Percentiles rank a stretch among this genome's conserved stretches.
phyloP scores from a whole-genome alignment of 2,797 vertebrate species.

The Arctocebus calabarensis region DNA sequence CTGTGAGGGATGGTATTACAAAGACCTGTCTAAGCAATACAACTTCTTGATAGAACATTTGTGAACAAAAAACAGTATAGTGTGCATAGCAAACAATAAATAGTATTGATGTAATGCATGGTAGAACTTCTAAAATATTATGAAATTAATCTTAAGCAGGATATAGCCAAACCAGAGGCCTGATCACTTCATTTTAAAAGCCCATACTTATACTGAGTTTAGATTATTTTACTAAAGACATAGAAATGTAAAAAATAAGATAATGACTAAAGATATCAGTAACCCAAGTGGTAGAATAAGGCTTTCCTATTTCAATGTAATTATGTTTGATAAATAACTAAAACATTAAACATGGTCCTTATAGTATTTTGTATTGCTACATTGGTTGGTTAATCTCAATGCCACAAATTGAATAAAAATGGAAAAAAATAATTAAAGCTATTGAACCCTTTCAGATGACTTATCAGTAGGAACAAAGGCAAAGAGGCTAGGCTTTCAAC shows the following conservation, averaged over 20 bases:
- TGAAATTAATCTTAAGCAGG: slow-evolving; percentile 11
- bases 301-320: background rate
- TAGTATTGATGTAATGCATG: background rate
- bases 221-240: background rate
- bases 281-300: background rate
- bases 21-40: background rate
- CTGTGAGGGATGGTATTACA: background rate
- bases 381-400: background rate
- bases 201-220: background rate
- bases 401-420: background rate
- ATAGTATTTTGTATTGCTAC: background rate
- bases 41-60: background rate
- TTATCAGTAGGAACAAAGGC: background rate
- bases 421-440: background rate
- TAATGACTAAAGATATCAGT: background rate
- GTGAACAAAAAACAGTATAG: background rate
- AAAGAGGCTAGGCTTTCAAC: background rate
- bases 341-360: background rate
- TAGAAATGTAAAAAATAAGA: background rate
- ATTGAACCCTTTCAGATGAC: background rate
- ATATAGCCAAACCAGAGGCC: background rate
- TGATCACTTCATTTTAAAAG: background rate
- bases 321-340: background rate
- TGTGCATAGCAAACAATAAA: background rate
- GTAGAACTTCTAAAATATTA: background rate